Percentiles rank a stretch among this genome's conserved stretches.
Conservation (phyloP, 2,113 vertebrate species). For the Donacobius atricapilla region DNA sequence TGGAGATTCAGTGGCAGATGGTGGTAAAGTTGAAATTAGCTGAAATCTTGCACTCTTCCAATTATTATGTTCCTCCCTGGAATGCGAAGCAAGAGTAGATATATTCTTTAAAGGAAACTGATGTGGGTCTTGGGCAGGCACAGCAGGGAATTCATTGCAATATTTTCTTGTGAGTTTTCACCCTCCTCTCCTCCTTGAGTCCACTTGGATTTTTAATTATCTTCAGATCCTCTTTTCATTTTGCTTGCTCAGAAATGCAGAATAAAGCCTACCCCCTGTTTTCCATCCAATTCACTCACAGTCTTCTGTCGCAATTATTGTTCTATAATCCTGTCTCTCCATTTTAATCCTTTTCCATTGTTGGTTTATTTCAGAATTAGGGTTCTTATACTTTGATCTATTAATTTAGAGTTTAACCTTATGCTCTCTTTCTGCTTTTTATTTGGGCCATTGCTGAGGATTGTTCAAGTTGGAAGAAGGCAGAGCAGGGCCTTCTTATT, state of each 20-base stretch:
- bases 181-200: background rate
- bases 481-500: background rate
- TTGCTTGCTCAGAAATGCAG: slow-evolving; percentile 22
- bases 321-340: slow-evolving; percentile 52
- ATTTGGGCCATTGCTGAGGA: background rate
- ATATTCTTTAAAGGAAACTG: background rate
- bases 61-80: background rate
- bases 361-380: slow-evolving; percentile 65
- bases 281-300: slow-evolving; percentile 46
- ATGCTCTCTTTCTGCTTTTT: slow-evolving; percentile 24
- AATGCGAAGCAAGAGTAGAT: background rate
- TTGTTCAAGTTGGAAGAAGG: background rate
- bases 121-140: background rate
- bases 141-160: background rate
- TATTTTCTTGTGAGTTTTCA: slow-evolving; percentile 4
- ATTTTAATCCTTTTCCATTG: slow-evolving; percentile 63
- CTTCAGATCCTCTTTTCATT: slow-evolving; percentile 37
- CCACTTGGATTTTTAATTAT: slow-evolving; percentile 57
- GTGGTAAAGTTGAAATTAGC: slow-evolving; percentile 35
- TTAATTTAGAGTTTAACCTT: slow-evolving; percentile 67
- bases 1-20: slow-evolving; percentile 27
- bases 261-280: slow-evolving; percentile 38
- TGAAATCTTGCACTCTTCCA: slow-evolving; percentile 2
- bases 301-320: slow-evolving; percentile 41
- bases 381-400: slow-evolving; percentile 63